Conservation (phyloP, 1,140 invertebrate genomes). For the Aphelenchoides besseyi region DNA sequence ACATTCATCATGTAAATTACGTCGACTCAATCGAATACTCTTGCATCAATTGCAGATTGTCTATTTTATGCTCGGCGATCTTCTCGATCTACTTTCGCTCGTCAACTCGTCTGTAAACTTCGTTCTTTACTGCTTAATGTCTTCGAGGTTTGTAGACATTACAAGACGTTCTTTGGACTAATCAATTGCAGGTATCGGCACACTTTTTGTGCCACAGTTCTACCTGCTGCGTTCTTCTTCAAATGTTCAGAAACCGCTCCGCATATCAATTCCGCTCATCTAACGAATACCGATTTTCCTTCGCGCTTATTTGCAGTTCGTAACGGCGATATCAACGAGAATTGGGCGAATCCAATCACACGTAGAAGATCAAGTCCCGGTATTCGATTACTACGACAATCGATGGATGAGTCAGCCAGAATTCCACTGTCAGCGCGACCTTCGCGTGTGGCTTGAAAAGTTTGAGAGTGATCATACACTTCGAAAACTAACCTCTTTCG, state of each 20-base stretch:
- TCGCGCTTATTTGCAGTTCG: not conserved
- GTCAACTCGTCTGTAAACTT: conserved; percentile 58
- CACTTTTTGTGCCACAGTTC: conserved; percentile 51
- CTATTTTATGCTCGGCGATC: conserved; percentile 52
- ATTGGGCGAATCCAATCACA: conserved; percentile 1
- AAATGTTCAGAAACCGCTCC: not conserved
- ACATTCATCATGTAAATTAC: conserved; percentile 45
- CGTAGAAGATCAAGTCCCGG: conserved; percentile 25
- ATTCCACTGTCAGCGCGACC: conserved; percentile 10
- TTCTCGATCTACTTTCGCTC: conserved; percentile 54
- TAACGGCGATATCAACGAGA: conserved; percentile 15
- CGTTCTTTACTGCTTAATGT: conserved; percentile 58
- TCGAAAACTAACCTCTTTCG: too few species aligned
- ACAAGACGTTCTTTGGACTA: not conserved
- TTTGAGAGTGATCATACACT: too few species aligned
- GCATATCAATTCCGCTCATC: not conserved
- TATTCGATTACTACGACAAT: conserved; percentile 25
- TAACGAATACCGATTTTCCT: conserved; percentile 20
- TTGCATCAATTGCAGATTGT: too few species aligned
- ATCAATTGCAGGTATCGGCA: conserved; percentile 39
- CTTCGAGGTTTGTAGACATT: conserved; percentile 42
- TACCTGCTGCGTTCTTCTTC: conserved; percentile 28
- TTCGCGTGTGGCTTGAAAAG: conserved; percentile 12
- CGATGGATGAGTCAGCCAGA: conserved; percentile 8
- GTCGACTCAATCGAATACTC: too few species aligned